These are phyloP conservation scores for Scolanthus callimorphus DNA, from an alignment of 92 coral and sea anemone species.

Conservation along the genomic window DNA sequence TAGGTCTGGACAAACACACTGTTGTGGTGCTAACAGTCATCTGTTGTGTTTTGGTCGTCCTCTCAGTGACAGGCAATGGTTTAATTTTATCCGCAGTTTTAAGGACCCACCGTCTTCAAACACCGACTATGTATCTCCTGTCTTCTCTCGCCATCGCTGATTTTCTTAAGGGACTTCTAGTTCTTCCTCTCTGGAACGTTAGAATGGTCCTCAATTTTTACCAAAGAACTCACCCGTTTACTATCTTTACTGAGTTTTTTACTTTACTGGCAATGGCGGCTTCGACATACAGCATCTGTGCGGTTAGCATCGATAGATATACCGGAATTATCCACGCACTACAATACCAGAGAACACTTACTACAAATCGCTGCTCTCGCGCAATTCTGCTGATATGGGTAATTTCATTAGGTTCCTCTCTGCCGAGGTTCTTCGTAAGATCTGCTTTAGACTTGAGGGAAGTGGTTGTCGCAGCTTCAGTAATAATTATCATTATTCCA, in stretches of 20 bases:
- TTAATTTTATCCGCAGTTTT: background rate
- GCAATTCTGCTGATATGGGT: background rate
- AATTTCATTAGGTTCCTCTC: background rate
- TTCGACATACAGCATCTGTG: background rate
- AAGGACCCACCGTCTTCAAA: background rate
- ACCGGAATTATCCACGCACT: background rate
- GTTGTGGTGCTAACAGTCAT: background rate
- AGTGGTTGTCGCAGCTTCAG: background rate
- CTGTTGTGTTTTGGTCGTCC: background rate
- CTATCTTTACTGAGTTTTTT: background rate
- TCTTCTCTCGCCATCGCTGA: background rate
- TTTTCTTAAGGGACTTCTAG: background rate
- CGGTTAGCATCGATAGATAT: background rate
- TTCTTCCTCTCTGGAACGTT: background rate
- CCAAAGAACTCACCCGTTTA: background rate
- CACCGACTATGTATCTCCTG: background rate
- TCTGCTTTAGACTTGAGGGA: background rate
- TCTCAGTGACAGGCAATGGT: background rate
- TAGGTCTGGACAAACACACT: background rate
- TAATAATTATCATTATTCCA: background rate
- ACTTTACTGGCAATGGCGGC: background rate
- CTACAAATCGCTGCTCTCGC: background rate
- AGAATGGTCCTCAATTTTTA: background rate
- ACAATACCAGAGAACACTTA: background rate
- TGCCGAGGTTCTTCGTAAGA: background rate